Percentiles rank a stretch among this genome's conserved stretches.
These are phyloP conservation scores for Chrysopa pallens DNA, from an alignment of 1,140 invertebrate genomes.

Conservation along the genomic window DNA sequence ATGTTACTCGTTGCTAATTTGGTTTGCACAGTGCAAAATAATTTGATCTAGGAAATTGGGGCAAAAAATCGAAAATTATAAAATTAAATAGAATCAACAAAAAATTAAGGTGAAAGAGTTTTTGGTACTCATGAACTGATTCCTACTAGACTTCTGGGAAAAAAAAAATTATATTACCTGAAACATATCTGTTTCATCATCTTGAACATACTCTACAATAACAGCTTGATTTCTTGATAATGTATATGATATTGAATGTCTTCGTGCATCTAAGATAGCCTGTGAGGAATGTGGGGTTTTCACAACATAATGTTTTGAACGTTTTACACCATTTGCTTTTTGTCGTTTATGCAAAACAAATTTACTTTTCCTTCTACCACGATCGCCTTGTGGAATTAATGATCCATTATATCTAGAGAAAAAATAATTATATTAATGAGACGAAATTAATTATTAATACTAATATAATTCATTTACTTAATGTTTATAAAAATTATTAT, in stretches of 20 bases:
- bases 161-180: slow-evolving; percentile 58
- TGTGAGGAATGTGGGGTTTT: slow-evolving; percentile 76
- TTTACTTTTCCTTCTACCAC: slow-evolving; percentile 81
- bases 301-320: slow-evolving; percentile 88
- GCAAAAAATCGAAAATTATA: too few species aligned
- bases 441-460: too few species aligned
- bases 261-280: slow-evolving; percentile 75
- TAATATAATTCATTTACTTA: too few species aligned
- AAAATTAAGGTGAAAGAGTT: too few species aligned
- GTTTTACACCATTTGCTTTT: slow-evolving; percentile 80
- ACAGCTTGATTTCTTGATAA: slow-evolving; percentile 90
- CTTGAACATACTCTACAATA: slow-evolving; percentile 91
- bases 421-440: neutral
- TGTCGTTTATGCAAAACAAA: slow-evolving; percentile 76
- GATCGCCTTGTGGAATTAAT: slow-evolving; percentile 68
- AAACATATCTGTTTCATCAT: slow-evolving; percentile 95
- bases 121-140: too few species aligned
- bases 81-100: too few species aligned
- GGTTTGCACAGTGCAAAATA: too few species aligned
- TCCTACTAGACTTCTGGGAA: too few species aligned
- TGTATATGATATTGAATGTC: slow-evolving; percentile 95
- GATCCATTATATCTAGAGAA: slow-evolving; percentile 83
- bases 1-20: too few species aligned
- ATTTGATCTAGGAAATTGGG: too few species aligned
- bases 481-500: neutral